phyloP scores from a whole-genome alignment of 2,888 invertebrate species.

The Pachydiplax longipennis region DNA sequence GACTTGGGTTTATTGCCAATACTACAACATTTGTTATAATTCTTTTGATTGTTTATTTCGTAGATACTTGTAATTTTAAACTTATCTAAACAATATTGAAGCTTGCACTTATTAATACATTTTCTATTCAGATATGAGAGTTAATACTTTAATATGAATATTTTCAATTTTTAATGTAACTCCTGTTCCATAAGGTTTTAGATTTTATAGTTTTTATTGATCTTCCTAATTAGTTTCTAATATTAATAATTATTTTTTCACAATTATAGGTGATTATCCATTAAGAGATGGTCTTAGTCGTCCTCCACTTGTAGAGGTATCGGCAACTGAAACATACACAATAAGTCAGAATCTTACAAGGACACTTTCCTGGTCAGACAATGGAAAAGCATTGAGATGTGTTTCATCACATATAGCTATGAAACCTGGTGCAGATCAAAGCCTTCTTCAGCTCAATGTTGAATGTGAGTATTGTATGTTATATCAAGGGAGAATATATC shows the following conservation, averaged over 20 bases:
- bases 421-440: conserved; percentile 56
- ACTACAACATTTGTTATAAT: too few relatives aligned
- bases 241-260: neutral
- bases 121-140: too few relatives aligned
- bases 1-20: too few relatives aligned
- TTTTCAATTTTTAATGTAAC: too few relatives aligned
- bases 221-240: too few relatives aligned
- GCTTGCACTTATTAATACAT: too few relatives aligned
- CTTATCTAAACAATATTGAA: too few relatives aligned
- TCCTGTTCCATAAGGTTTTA: too few relatives aligned
- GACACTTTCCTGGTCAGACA: conserved; percentile 69
- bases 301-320: conserved; percentile 63
- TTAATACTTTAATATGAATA: too few relatives aligned
- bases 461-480: conserved; percentile 65
- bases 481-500: neutral
- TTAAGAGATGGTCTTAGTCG: conserved; percentile 67
- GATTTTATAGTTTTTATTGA: too few relatives aligned
- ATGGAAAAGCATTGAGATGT: conserved; percentile 71
- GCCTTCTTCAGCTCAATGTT: conserved; percentile 64
- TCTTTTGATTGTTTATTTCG: too few relatives aligned
- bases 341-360: conserved; percentile 72
- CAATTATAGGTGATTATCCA: conserved; percentile 67
- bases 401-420: conserved; percentile 72
- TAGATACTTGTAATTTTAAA: too few relatives aligned
- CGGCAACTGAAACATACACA: conserved; percentile 67